Conservation (phyloP, 92 coral and sea anemone species). For the Muricea muricata region DNA sequence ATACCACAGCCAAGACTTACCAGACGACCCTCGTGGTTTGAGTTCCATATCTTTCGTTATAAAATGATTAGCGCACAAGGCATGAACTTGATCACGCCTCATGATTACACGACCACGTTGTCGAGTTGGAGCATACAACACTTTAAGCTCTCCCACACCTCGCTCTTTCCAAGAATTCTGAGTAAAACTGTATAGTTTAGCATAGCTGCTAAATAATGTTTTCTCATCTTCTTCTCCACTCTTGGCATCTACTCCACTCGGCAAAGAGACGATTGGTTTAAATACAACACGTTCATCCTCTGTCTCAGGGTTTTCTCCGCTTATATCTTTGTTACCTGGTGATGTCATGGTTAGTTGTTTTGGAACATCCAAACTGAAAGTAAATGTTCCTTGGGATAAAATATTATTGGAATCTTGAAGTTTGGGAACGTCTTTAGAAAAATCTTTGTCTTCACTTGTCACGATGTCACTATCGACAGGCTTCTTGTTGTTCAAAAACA, state of each 20-base stretch:
- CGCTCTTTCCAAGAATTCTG: constrained; percentile 87
- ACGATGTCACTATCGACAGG: not conserved
- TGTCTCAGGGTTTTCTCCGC: constrained; percentile 59
- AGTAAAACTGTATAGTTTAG: constrained; percentile 83
- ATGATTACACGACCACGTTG: constrained; percentile 74
- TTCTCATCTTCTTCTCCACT: constrained; percentile 89
- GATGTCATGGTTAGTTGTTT: not conserved
- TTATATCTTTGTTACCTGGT: not conserved
- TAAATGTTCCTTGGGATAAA: constrained; percentile 1
- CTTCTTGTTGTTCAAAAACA: not conserved
- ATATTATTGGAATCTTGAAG: not conserved
- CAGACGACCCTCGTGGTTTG: constrained; percentile 66
- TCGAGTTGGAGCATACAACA: constrained; percentile 58
- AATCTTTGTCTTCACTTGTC: not conserved
- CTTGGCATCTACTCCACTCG: constrained; percentile 67
- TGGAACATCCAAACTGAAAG: constrained; percentile 15
- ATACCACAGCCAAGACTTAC: constrained; percentile 85
- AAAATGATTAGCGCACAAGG: constrained; percentile 90
- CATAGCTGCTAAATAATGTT: constrained; percentile 75
- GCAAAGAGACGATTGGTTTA: constrained; percentile 90
- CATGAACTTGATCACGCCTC: constrained; percentile 94
- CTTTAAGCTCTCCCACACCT: constrained; percentile 82
- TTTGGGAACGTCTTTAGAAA: not conserved
- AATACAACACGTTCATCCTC: constrained; percentile 84
- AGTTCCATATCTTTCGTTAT: constrained; percentile 84